Evolutionary conservation across 2,113 vertebrate species (phyloP), one percentile per base, ranked within the genome.

Genomic region (Aphelocoma coerulescens): DNA sequence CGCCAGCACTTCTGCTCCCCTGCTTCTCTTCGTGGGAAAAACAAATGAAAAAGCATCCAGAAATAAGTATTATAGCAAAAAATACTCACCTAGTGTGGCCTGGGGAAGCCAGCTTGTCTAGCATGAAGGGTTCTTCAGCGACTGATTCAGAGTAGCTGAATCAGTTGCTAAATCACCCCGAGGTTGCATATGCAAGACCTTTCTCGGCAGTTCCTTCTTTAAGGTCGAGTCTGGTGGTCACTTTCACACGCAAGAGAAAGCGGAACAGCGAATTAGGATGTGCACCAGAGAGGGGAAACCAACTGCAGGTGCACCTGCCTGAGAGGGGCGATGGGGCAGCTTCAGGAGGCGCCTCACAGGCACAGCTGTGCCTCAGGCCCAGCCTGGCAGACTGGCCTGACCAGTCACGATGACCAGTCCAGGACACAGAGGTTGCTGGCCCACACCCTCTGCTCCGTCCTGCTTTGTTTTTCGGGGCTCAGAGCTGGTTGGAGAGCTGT

Each of bases 221-320:
- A 19, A 14, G 35, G 12, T 15, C 63, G 15, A 5, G 27, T 3
- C 28, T 22, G 33, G 17, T 51, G 88, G 51, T 63, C 67, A 8
- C 78, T 85, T 48, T 43, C n/a, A 8, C 41, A 80, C 1, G 5
- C 28, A 35, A 73, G 71, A 32, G 43, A 57, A 95, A 93, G 91
- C 13, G 4, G 62, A 89, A 75, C 11, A 46, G 6, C 2, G 46
- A 57, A 41, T 21, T 20, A 13, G 49, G 41, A 54, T 21, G 39
- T 27, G n/a, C 8, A 46, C 5, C 10, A 7, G 17, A 13, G 43
- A 21, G 59, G 33, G 2, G 13, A 48, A 58, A 15, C 16, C 13
- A 5, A 1, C 4, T 16, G 7, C 2, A 32, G 58, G 3, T 0
- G 30, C 3, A 0, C 7, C 4, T 3, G 13, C 17, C 37, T 0